Conservation (phyloP, 2,113 vertebrate species). For the Odontesthes bonariensis region DNA sequence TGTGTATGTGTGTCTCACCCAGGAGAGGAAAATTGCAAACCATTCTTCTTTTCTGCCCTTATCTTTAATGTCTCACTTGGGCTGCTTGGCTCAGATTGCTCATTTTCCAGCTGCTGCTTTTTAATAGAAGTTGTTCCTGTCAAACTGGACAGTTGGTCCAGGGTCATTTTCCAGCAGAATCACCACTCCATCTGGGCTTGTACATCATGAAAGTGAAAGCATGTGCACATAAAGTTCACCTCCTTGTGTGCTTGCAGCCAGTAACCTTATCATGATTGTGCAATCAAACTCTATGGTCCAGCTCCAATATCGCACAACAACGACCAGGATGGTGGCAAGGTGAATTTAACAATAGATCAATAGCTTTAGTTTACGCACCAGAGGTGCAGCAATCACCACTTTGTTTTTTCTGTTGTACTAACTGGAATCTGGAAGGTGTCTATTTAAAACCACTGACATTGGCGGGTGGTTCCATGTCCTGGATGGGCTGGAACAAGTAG, state of each 20-base stretch:
- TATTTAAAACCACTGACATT: no score
- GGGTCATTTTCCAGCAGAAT: constrained; percentile 51
- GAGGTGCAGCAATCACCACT: no score
- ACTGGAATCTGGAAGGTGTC: no score
- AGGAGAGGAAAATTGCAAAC: constrained; percentile 63
- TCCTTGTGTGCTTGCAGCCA: not conserved
- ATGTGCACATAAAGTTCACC: constrained; percentile 14
- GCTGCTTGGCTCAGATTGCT: constrained; percentile 71
- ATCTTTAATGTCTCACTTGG: constrained; percentile 74
- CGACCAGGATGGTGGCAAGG: not conserved
- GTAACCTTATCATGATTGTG: not conserved
- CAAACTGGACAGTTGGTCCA: constrained; percentile 61
- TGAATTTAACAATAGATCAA: constrained; percentile 1
- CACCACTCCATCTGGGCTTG: constrained; percentile 24
- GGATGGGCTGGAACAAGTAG: no score
- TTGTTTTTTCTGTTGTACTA: no score
- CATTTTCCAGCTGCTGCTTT: constrained; percentile 79
- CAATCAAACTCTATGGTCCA: constrained; percentile 20
- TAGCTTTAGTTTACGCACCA: not conserved
- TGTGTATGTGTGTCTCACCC: constrained; percentile 13
- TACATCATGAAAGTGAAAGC: constrained; percentile 37
- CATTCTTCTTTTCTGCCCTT: constrained; percentile 59
- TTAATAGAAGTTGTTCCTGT: constrained; percentile 68
- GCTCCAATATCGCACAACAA: not conserved
- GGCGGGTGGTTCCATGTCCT: no score